Conservation (phyloP, 2,888 invertebrate genomes). For the Teleogryllus oceanicus region DNA sequence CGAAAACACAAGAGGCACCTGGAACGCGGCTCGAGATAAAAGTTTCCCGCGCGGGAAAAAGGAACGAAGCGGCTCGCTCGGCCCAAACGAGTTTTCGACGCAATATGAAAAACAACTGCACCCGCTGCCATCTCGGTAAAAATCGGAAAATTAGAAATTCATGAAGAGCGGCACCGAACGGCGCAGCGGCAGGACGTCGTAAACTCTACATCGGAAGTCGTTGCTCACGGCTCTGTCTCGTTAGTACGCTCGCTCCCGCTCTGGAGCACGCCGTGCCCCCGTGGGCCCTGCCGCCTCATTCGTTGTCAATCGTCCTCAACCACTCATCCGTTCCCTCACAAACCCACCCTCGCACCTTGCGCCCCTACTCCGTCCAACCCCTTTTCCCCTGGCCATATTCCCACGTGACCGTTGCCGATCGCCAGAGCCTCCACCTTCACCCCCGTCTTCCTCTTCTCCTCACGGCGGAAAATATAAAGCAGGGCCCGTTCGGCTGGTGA, state of each 20-base stretch:
- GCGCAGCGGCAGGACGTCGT: neutral
- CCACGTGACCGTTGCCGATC: too few relatives aligned
- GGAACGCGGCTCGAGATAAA: neutral
- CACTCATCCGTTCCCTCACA: too few relatives aligned
- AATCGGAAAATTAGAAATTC: constrained; percentile 6
- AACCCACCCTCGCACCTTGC: too few relatives aligned
- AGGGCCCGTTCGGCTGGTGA: too few relatives aligned
- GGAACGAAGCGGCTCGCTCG: neutral
- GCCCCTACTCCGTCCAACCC: too few relatives aligned
- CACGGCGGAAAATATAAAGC: too few relatives aligned
- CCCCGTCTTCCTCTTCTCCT: too few relatives aligned
- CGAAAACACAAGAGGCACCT: neutral
- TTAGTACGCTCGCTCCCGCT: neutral
- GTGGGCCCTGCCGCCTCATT: too few relatives aligned
- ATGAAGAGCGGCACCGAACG: neutral
- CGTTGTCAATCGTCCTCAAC: too few relatives aligned
- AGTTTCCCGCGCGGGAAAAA: neutral
- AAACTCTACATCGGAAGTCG: neutral
- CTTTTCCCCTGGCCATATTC: too few relatives aligned
- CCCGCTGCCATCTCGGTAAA: neutral
- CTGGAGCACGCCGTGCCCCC: too few relatives aligned
- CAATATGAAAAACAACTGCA: neutral
- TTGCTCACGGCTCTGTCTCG: neutral
- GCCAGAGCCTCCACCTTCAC: too few relatives aligned
- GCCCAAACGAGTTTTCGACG: neutral